Percentiles rank a stretch among this genome's conserved stretches.
These are phyloP conservation scores for Protonemura montana DNA, from an alignment of 2,888 invertebrate species.

Conservation along the genomic window DNA sequence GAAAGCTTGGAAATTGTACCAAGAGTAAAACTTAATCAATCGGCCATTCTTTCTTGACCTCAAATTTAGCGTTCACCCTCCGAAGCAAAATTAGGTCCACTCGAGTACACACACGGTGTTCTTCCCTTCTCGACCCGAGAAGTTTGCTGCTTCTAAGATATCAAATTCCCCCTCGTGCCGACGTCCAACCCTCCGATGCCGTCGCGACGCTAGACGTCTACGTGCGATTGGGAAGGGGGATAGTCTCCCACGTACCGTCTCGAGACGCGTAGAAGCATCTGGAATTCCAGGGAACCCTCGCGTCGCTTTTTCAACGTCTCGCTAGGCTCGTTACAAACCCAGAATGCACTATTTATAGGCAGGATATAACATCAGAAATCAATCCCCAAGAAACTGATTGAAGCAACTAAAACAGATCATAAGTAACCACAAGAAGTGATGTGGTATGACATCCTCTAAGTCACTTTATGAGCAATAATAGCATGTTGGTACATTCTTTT, in stretches of 20 bases:
- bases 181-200: background rate
- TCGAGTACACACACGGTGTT: background rate
- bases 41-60: no score
- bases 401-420: no score
- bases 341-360: background rate
- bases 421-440: no score
- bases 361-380: background rate
- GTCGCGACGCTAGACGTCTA: background rate
- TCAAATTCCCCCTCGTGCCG: background rate
- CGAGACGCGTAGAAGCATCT: background rate
- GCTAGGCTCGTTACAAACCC: background rate
- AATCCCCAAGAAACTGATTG: background rate
- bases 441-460: no score
- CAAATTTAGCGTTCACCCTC: no score
- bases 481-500: no score
- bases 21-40: no score
- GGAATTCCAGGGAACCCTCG: slow-evolving; percentile 2
- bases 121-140: background rate
- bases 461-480: no score
- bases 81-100: no score
- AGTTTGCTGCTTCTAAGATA: background rate
- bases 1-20: no score
- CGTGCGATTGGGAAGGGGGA: background rate
- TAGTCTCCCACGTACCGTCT: background rate
- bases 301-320: background rate